Base-by-base conservation (phyloP, 2,888 invertebrate genomes). In the Subacronicta megacephala region DNA sequence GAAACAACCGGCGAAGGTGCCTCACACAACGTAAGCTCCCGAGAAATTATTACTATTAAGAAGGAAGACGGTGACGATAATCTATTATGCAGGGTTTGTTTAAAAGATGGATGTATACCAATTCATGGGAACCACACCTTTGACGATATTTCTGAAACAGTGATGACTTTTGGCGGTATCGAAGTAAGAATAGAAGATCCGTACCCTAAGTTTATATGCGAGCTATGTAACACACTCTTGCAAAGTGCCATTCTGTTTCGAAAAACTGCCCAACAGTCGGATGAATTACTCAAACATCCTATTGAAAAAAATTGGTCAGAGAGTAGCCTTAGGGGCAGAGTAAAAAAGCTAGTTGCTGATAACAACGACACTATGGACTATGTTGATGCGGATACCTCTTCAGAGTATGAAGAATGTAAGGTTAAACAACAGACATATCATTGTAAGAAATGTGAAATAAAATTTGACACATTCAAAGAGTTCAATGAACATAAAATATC, bases 211-310 rank as follows among this genome's bases (percentile, higher is more conserved):
- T 84, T 76, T 52, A 60, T 94, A 18, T 94, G 94, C 60, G 68
- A 80, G 7, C 56, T 84, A 0, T 94, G 94, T 47, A 73, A 87
- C 55, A 69, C 80, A 3, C 72, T 90, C 2, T 81, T 94, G 0
- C 82, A 88, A 72, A 85, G 87, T 6, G 93, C 93, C 13, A 85
- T 92, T 50, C 62, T 87, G 45, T 84, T 94, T 13, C 83, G 90
- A 62, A 90, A 87, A 83, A 91, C 87, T 26, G 93, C 93, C 3
- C 87, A 86, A 62, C 62, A 84, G 13, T 84, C 92, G 0, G 88
- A 93, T 18, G 46, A 78, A 44, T 26, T 78, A 3, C 75, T 93
- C 1, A 83, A 80, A 42, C 73, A 81, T 17, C 75, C 78, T 10
- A 60, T 65, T 59, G 65, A 59, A 49, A 66, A 73, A n/a, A n/a